Evolutionary conservation across 1,140 invertebrate species (phyloP), one percentile per base, ranked within the genome.

Genomic region (Diuraphis noxia): DNA sequence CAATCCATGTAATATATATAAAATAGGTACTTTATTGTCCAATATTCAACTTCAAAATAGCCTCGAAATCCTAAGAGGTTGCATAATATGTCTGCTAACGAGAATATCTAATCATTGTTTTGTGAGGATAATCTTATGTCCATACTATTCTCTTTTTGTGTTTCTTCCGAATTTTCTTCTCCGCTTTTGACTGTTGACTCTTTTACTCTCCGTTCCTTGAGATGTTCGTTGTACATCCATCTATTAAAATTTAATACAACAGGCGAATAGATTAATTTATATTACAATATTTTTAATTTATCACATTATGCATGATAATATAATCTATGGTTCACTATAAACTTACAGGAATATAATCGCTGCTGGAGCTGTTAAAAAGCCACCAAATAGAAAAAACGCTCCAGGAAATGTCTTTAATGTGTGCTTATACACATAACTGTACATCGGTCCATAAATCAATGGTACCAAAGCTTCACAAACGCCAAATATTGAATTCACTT

Each of bases 401-500:
- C 96, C 96, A 6, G 97, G 96, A 93, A 97, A 95, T 3, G 95
- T 95, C 63, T 96, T 94, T 92, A 97, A 94, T 0, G 96, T 97
- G 2, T 96, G 95, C 5, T 95, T 95, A 93, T 97, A 97, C 19
- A 96, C 94, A 0, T 95, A 95, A 43, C 96, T 96, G 93, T 97
- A 97, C 96, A 97, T 96, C 0, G 97, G 96, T 0, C 96, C 96
- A 93, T 97, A 97, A 17, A 97, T 95, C 82, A 97, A 94, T 17
- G 96, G 96, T 95, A 97, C 96, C 92, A 97, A 94, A 2, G 96
- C 96, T 94, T 97, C 96, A 63, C 92, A 89, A 34, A 92, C 92
- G 0, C 97, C 97, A 92, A 97, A 97, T 79, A 97, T 94, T 0
- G 97, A 97, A 93, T 97, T 97, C 8, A 97, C 96, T 94, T 97